Evolutionary conservation across 2,888 invertebrate genomes (phyloP).

Genomic region (Colletes collaris): DNA sequence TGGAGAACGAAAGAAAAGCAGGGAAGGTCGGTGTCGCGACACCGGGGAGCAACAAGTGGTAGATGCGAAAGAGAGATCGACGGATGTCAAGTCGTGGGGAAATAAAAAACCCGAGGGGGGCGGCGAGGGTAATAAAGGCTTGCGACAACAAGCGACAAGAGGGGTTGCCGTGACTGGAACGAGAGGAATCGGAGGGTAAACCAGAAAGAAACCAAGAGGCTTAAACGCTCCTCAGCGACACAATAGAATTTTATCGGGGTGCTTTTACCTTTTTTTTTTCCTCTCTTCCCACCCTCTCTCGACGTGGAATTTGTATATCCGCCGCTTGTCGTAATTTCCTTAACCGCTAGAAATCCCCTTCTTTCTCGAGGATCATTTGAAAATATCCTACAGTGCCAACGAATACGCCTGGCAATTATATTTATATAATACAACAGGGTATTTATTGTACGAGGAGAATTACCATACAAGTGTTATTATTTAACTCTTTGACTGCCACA

Average conservation of each 20-base stretch:
- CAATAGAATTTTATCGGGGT: conserved; percentile 73
- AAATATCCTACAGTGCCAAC: too few relatives aligned
- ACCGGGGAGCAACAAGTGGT: conserved; percentile 77
- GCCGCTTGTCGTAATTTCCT: background rate
- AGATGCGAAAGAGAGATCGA: conserved; percentile 71
- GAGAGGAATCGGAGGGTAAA: conserved; percentile 48
- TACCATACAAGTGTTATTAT: too few relatives aligned
- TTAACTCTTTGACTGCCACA: too few relatives aligned
- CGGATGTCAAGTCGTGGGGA: conserved; percentile 81
- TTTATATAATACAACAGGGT: too few relatives aligned
- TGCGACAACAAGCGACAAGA: conserved; percentile 74
- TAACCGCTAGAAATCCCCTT: background rate
- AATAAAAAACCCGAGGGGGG: conserved; percentile 79
- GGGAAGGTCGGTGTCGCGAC: conserved; percentile 67
- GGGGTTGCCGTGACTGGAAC: conserved; percentile 56
- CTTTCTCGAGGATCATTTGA: background rate
- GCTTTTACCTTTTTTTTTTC: conserved; percentile 47
- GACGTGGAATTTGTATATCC: conserved; percentile 24
- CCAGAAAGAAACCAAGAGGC: conserved; percentile 56
- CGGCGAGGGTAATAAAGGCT: conserved; percentile 74
- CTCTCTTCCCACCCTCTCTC: background rate
- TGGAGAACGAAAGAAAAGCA: conserved; percentile 40
- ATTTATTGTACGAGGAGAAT: too few relatives aligned
- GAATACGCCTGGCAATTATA: too few relatives aligned
- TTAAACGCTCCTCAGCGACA: conserved; percentile 70